Base-by-base conservation (phyloP, 1,140 invertebrate genomes). In the Drosophila erecta region DNA sequence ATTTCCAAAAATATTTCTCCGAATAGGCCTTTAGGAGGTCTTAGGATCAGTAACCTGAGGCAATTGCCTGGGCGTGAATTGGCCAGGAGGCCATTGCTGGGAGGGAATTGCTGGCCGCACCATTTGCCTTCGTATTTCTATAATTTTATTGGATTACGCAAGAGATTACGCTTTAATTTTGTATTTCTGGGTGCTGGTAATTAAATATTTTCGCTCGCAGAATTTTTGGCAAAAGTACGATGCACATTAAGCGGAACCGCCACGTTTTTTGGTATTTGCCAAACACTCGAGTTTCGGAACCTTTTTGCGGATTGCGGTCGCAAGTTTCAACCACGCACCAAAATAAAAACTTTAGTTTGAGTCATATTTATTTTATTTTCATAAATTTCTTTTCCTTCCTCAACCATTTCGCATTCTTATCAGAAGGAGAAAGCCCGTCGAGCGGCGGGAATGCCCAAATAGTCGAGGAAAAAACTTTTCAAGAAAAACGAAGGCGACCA, bases 401-500 rank as follows among this genome's bases (percentile, higher is more conserved):
- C 43, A 38, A 30, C 73, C 56, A 87, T 79, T 67, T 83, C 66
- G 71, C 66, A 86, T 79, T 87, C 83, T 83, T 79, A 87, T 87
- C 83, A 79, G 61, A 76, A 53, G 53, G 50, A 17, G 44, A 30
- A 30, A 27, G 24, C 33, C 7, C 27, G 7, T 41, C 4, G 43
- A 20, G 35, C 17, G 15, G 22, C 33, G 38, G 14, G 54, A 60
- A 35, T 61, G 64, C 24, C 50, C 59, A 30, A 67, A 67, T 43
- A 65, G 57, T 73, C 72, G 40, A 53, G 15, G 35, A 58, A 54
- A 76, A 76, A 86, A 83, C 41, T 79, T 81, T 50, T 8, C 55
- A 49, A 60, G 38, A 56, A 64, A 46, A 56, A 41, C 50, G 41
- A 50, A 37, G 20, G 7, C 44, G 54, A 51, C 47, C 59, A 72